Conservation (phyloP, 2,888 invertebrate species). For the Anagyrus pseudococci region DNA sequence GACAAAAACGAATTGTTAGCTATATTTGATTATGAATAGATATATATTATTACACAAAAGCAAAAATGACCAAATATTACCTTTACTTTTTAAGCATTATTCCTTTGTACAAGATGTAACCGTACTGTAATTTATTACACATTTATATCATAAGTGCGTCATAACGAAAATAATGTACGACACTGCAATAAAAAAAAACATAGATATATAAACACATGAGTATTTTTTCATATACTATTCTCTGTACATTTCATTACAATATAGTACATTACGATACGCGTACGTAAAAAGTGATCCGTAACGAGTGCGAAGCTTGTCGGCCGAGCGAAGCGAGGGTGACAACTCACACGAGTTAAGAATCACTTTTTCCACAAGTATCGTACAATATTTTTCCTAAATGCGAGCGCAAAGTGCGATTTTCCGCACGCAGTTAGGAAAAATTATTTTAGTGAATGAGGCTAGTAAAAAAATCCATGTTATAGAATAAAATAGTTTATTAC, state of each 20-base stretch:
- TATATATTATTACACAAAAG: constrained; percentile 33
- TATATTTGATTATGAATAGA: constrained; percentile 32
- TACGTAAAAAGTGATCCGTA: too few relatives aligned
- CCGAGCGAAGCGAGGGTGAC: too few relatives aligned
- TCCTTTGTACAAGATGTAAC: constrained; percentile 44
- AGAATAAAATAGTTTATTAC: constrained; percentile 62
- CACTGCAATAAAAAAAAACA: constrained; percentile 37
- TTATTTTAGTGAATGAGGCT: too few relatives aligned
- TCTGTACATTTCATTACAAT: not conserved
- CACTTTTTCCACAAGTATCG: too few relatives aligned
- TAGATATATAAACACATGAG: constrained; percentile 9
- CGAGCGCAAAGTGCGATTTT: too few relatives aligned
- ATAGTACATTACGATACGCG: too few relatives aligned
- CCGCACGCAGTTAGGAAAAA: too few relatives aligned
- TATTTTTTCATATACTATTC: not conserved
- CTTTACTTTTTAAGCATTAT: constrained; percentile 50
- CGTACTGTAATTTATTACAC: constrained; percentile 55
- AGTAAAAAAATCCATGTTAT: too few relatives aligned
- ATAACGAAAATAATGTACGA: constrained; percentile 30
- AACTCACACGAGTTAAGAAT: too few relatives aligned
- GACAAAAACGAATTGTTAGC: constrained; percentile 35
- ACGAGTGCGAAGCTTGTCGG: too few relatives aligned
- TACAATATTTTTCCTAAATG: too few relatives aligned
- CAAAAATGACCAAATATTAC: constrained; percentile 61
- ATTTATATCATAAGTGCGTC: constrained; percentile 41